phyloP scores from a whole-genome alignment of 2,797 vertebrate species.

The Lepidocolaptes lacrymiger region DNA sequence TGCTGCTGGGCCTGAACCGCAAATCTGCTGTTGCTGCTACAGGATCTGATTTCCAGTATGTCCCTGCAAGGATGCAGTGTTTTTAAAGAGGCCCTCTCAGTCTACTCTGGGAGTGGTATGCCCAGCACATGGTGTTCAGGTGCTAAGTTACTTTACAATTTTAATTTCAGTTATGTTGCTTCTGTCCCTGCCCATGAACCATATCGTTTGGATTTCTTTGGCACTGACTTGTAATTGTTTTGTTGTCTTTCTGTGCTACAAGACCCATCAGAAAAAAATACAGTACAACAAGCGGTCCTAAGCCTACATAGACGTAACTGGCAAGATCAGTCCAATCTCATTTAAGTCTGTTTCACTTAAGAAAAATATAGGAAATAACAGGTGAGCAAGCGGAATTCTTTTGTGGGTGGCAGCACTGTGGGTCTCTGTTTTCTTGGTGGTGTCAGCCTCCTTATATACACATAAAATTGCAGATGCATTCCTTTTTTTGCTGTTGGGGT shows the following conservation, averaged over 20 bases:
- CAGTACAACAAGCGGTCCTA: background rate
- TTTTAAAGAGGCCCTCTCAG: background rate
- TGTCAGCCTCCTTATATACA: background rate
- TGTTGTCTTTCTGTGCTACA: background rate
- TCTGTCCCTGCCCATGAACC: background rate
- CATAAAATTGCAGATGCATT: background rate
- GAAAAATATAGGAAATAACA: background rate
- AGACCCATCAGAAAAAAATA: background rate
- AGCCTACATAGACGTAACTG: background rate
- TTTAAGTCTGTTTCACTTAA: background rate
- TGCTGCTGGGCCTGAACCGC: background rate
- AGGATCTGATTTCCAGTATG: background rate
- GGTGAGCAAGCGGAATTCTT: background rate
- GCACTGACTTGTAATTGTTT: background rate
- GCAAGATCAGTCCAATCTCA: background rate
- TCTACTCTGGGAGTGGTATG: background rate
- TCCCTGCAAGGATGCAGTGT: background rate
- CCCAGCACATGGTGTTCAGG: background rate
- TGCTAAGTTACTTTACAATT: background rate
- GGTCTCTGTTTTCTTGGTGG: background rate
- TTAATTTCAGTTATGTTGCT: background rate
- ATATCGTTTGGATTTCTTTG: background rate
- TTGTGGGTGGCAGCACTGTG: background rate
- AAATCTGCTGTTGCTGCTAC: background rate
- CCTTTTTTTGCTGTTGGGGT: background rate